Evolutionary conservation across 1,140 invertebrate genomes (phyloP).

Genomic region (Steinernema khuongi): DNA sequence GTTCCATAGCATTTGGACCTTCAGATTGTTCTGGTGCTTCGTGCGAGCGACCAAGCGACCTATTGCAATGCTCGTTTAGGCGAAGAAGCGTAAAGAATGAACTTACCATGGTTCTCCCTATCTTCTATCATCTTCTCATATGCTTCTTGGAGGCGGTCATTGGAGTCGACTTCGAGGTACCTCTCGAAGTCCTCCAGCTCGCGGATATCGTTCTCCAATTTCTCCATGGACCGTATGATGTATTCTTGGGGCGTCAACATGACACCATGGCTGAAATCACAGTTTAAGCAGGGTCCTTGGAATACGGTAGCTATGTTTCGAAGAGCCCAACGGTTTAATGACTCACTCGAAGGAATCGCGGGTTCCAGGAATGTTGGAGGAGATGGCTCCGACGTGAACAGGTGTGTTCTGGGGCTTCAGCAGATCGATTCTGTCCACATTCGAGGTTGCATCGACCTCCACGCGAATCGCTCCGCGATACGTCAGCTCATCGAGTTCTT

Average conservation of each 20-base stretch:
- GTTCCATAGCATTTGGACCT: neutral
- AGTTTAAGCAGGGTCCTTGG: neutral
- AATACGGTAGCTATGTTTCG: too few relatives aligned
- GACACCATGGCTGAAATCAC: neutral
- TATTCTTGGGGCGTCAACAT: neutral
- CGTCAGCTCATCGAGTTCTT: neutral
- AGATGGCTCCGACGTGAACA: neutral
- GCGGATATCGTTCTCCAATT: neutral
- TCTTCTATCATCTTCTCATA: neutral
- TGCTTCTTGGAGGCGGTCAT: neutral
- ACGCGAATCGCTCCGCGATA: neutral
- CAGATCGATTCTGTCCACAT: neutral
- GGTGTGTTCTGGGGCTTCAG: neutral
- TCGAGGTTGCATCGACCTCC: neutral
- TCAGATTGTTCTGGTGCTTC: neutral
- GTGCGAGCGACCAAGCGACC: neutral
- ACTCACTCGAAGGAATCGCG: neutral
- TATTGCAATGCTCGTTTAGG: too few relatives aligned
- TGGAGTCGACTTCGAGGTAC: neutral
- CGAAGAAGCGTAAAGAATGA: neutral
- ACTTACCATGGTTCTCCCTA: neutral
- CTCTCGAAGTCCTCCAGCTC: neutral
- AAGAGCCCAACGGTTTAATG: too few relatives aligned
- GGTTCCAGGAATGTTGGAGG: neutral
- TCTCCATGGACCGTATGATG: neutral